Base-by-base conservation (phyloP, 2,888 invertebrate species). In the Caenorhabditis sp. region DNA sequence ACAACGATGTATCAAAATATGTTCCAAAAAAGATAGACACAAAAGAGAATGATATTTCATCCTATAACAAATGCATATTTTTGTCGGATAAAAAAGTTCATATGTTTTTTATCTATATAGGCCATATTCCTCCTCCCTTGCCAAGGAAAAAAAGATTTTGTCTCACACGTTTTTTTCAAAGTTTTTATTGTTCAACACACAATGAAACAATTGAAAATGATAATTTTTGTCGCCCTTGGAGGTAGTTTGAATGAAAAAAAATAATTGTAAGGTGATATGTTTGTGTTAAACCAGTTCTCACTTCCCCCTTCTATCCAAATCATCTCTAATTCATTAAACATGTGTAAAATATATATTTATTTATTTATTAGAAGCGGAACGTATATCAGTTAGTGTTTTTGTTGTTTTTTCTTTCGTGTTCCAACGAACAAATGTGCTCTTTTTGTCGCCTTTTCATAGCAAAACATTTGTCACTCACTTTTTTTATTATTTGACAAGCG, bases 131-230 rank as follows among this genome's bases (percentile, higher is more conserved):
- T 23, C 20, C 12, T 53, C n/a, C n/a, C n/a, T 31, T 10, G 31
- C 4, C 4, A 65, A 59, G 57, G 64, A 65, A 64, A 64, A 70
- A 70, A 50, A 58, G 57, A 61, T 65, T 50, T 58, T 56, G 31
- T 58, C 61, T 70, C 62, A 59, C 65, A 64, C 65, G 56, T 70
- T 62, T 70, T 59, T 61, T 70, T 65, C 27, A 49, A 61, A 31
- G 31, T 31, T 31, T 31, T 31, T 31, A 31, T 31, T 31, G 31
- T 31, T 31, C 10, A 10, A 31, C 4, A 31, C 31, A 31, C 31
- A 60, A 61, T 27, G 61, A 59, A 54, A 68, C 27, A 27, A 53
- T 14, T 21, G 56, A 53, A 23, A 62, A 38, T 23, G 21, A 49
- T 63, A 50, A 59, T 50, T 21, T 62, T 61, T 58, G 62, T 56